phyloP scores from a whole-genome alignment of 2,888 invertebrate species.

The Lepidonotus clava region DNA sequence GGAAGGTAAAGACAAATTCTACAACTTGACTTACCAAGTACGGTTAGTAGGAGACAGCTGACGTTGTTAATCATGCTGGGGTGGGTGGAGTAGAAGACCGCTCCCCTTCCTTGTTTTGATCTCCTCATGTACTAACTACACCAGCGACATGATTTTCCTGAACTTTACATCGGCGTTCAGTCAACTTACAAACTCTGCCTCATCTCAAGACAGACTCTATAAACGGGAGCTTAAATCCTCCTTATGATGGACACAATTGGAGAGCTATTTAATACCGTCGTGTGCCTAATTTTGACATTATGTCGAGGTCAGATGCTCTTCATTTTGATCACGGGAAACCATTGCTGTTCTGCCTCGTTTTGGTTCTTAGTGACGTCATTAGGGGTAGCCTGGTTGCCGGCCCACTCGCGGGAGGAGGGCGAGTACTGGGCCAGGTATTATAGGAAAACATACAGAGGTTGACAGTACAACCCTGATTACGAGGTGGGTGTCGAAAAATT shows the following conservation, averaged over 20 bases:
- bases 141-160: background rate
- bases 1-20: background rate
- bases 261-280: background rate
- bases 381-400: too few species aligned
- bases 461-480: too few species aligned
- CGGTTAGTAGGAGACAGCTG: background rate
- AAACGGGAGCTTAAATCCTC: background rate
- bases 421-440: too few species aligned
- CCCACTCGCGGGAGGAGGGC: too few species aligned
- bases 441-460: too few species aligned
- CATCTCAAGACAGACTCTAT: background rate
- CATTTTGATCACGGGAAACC: background rate
- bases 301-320: background rate
- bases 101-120: conserved; percentile 20
- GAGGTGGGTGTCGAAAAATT: too few species aligned
- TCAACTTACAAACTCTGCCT: background rate
- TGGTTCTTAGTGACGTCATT: background rate
- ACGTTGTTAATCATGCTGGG: background rate
- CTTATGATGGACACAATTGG: background rate
- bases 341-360: conserved; percentile 8
- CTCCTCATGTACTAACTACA: background rate
- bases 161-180: background rate
- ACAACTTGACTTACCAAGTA: background rate
- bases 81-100: background rate
- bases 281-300: background rate